Evolutionary conservation across 23 tunicate species (phyloP).

Genomic region (Halocynthia aurantium): DNA sequence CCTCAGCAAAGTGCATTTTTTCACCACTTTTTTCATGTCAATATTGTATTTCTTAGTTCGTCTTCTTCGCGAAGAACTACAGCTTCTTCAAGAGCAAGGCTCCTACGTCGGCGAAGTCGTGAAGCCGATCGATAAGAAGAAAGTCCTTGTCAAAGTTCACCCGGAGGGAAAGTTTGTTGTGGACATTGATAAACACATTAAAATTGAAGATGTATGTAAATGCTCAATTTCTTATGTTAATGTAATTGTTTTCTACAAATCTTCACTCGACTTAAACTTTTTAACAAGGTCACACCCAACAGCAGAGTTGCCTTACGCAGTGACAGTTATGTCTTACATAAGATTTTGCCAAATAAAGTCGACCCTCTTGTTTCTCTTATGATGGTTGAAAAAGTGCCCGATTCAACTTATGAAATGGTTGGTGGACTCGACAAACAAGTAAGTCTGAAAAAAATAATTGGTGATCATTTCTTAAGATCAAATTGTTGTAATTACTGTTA

Average conservation of each 20-base stretch:
- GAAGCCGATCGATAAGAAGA: slow-evolving; percentile 90
- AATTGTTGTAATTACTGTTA: not conserved
- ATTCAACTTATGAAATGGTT: slow-evolving; percentile 98
- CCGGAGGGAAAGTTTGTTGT: slow-evolving; percentile 98
- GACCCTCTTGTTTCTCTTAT: slow-evolving; percentile 93
- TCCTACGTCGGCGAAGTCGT: slow-evolving; percentile 94
- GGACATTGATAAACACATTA: slow-evolving; percentile 81
- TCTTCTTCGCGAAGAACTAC: slow-evolving; percentile 82
- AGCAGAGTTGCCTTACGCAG: slow-evolving; percentile 82
- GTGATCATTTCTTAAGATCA: not conserved
- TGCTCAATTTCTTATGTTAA: not conserved
- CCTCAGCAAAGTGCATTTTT: too few relatives aligned
- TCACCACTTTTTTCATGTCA: not conserved
- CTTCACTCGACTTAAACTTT: not conserved
- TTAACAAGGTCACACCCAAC: slow-evolving; percentile 53
- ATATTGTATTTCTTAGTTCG: slow-evolving; percentile 37
- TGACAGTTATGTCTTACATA: slow-evolving; percentile 91
- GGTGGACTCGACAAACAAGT: slow-evolving; percentile 95
- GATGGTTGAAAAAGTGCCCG: slow-evolving; percentile 99
- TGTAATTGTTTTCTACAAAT: not conserved
- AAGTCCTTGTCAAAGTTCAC: slow-evolving; percentile 90
- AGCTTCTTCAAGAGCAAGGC: slow-evolving; percentile 94
- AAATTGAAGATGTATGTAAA: slow-evolving; percentile 76
- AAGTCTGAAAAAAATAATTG: not conserved
- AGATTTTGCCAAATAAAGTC: slow-evolving; percentile 92